Evolutionary conservation across 2,113 vertebrate species (phyloP).

Genomic region (Narcine bancroftii): DNA sequence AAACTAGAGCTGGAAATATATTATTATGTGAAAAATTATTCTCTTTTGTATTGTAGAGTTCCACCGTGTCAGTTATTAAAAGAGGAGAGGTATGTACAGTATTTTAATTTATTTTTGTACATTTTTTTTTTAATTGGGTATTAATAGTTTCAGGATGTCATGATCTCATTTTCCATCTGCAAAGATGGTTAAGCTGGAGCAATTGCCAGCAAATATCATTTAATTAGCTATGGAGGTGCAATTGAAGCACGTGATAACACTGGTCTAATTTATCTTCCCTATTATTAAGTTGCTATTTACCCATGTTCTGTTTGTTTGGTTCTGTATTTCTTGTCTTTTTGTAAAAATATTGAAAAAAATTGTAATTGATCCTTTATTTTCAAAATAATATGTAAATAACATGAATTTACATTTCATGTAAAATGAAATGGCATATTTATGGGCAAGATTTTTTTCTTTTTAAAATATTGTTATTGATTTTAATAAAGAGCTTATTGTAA

Average conservation of each 20-base stretch:
- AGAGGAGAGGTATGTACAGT: slow-evolving; percentile 66
- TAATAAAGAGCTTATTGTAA: too few species aligned
- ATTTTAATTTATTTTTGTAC: slow-evolving; percentile 38
- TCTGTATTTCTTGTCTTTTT: background rate
- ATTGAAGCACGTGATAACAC: background rate
- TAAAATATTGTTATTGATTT: too few species aligned
- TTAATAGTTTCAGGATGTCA: background rate
- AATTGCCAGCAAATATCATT: background rate
- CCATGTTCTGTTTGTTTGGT: background rate
- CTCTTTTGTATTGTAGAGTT: slow-evolving; percentile 55
- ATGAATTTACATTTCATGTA: too few species aligned
- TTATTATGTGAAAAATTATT: background rate
- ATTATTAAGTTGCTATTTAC: background rate
- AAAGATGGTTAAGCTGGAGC: background rate
- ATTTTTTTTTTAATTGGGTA: background rate
- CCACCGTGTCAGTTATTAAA: slow-evolving; percentile 70
- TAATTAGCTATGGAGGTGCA: background rate
- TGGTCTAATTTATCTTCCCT: background rate
- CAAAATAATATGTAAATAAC: background rate
- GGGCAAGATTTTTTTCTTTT: too few species aligned
- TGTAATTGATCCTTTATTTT: slow-evolving; percentile 1
- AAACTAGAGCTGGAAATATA: background rate
- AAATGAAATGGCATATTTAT: too few species aligned
- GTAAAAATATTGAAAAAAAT: background rate
- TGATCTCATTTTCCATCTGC: background rate